These are phyloP conservation scores for Apodemus speciosus DNA, from an alignment of 2,113 vertebrate genomes.

Conservation along the genomic window DNA sequence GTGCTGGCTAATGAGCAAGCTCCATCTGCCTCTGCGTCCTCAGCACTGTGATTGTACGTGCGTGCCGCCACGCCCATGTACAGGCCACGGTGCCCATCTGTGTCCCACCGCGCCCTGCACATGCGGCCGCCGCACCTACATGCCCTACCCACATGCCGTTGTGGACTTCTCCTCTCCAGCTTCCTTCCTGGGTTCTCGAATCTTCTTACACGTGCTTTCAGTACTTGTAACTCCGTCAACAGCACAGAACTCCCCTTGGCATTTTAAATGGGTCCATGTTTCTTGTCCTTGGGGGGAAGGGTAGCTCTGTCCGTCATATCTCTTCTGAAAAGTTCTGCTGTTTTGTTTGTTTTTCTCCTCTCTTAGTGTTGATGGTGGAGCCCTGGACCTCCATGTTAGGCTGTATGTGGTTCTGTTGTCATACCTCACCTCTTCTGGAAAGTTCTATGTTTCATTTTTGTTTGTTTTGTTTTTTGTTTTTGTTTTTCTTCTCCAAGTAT, in stretches of 20 bases:
- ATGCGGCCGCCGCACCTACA: background rate
- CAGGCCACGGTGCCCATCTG: too few species aligned
- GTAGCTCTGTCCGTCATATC: too few species aligned
- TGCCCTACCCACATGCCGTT: too few species aligned
- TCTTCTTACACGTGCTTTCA: background rate
- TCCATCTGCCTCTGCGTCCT: background rate
- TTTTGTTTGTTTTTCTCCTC: background rate
- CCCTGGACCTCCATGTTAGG: background rate
- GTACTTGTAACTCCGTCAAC: background rate
- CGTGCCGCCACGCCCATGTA: background rate
- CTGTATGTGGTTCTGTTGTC: too few species aligned
- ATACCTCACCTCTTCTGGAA: background rate
- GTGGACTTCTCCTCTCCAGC: background rate
- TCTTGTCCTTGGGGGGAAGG: background rate
- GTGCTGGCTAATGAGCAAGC: too few species aligned
- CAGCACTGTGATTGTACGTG: background rate
- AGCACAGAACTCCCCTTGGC: background rate
- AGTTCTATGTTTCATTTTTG: background rate
- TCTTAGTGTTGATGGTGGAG: background rate
- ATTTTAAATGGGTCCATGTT: background rate
- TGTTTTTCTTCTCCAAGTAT: background rate
- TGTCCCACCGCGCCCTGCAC: background rate
- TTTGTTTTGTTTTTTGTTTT: background rate
- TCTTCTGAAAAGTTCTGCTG: background rate
- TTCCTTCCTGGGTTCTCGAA: background rate